Percentiles rank a stretch among this genome's conserved stretches.
These are phyloP conservation scores for Eulemur rufifrons DNA, from an alignment of 2,113 vertebrate species.

Conservation along the genomic window DNA sequence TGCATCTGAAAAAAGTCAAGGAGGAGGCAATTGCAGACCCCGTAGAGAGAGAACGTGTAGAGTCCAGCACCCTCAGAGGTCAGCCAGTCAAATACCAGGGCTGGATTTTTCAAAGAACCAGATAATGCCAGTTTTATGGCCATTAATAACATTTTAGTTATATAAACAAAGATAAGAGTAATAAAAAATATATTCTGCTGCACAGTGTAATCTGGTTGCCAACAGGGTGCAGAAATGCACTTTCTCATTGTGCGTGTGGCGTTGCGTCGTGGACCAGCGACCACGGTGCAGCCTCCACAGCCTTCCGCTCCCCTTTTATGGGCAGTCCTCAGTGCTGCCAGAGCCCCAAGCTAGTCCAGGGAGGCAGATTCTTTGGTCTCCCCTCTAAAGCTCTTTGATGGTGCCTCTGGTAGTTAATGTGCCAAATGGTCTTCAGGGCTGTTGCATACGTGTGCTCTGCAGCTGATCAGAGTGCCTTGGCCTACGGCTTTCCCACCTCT, in stretches of 20 bases:
- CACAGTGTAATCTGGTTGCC: slow-evolving; percentile 48
- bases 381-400: slow-evolving; percentile 54
- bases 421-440: slow-evolving; percentile 21
- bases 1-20: background rate
- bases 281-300: background rate
- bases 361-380: background rate
- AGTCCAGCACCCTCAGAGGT: background rate
- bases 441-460: background rate
- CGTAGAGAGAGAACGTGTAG: background rate
- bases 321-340: slow-evolving; percentile 29
- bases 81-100: slow-evolving; percentile 55
- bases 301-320: slow-evolving; percentile 37
- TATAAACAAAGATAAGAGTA: slow-evolving; percentile 70
- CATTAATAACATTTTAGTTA: slow-evolving; percentile 72
- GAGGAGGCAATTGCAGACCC: background rate
- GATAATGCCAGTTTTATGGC: slow-evolving; percentile 70
- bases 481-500: slow-evolving; percentile 42
- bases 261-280: background rate
- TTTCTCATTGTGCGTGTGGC: background rate
- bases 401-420: slow-evolving; percentile 53
- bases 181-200: slow-evolving; percentile 58
- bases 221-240: slow-evolving; percentile 51
- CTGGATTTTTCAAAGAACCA: slow-evolving; percentile 59
- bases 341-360: slow-evolving; percentile 5
- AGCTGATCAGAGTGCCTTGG: background rate